These are phyloP conservation scores for Aleiodes testaceus DNA, from an alignment of 2,888 invertebrate genomes.

Conservation along the genomic window DNA sequence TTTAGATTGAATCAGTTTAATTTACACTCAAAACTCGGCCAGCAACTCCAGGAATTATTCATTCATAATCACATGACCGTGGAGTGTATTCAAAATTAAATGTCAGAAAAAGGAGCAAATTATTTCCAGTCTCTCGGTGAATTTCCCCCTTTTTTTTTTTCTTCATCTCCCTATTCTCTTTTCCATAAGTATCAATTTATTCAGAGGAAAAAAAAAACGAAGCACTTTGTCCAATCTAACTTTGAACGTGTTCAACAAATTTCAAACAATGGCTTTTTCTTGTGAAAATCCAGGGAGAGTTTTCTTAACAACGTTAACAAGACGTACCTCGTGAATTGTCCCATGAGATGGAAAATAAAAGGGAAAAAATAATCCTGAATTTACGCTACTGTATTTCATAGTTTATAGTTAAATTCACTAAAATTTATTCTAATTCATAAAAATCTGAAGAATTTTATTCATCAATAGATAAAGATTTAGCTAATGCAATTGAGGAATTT, in stretches of 20 bases:
- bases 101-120: neutral
- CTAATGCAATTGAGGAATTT: too few relatives aligned
- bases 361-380: neutral
- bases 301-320: conserved; percentile 44
- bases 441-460: too few relatives aligned
- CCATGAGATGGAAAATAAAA: conserved; percentile 15
- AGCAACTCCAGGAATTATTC: neutral
- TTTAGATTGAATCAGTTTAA: conserved; percentile 42
- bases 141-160: neutral
- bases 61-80: neutral
- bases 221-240: conserved; percentile 42
- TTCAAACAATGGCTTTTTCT: conserved; percentile 19
- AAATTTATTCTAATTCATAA: too few relatives aligned
- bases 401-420: too few relatives aligned
- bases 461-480: too few relatives aligned
- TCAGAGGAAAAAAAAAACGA: neutral
- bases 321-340: conserved; percentile 40
- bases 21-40: conserved; percentile 31
- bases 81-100: conserved; percentile 7
- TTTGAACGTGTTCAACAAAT: conserved; percentile 31
- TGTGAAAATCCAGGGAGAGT: conserved; percentile 31
- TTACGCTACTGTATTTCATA: neutral
- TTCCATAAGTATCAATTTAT: conserved; percentile 21
- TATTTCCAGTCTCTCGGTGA: neutral
- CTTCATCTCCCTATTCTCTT: neutral